Base-by-base conservation (phyloP, 1,140 invertebrate genomes). In the Physella acuta region DNA sequence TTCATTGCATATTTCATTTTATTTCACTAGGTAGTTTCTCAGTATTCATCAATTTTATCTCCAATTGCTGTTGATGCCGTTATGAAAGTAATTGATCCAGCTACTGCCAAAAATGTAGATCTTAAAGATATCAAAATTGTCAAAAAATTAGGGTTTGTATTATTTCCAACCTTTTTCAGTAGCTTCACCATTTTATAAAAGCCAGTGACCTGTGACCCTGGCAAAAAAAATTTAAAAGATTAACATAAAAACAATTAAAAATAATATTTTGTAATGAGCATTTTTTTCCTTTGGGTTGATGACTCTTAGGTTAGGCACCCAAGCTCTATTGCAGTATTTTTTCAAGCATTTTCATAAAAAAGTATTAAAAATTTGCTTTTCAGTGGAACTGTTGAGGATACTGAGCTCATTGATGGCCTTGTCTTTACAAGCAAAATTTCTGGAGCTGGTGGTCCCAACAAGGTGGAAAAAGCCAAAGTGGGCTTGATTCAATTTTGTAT, bases 401-500 rank as follows among this genome's bases (percentile, higher is more conserved):
- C 97, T 0, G 92, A 98, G 86, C 85, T 99, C 26, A 89, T 99
- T 67, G 92, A 98, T 68, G 98, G 97, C 31, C 87, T 99, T 59
- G 93, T 99, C 1, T 95, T 99, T 73, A 92, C 93, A 44, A 93
- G 95, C 79, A 93, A 92, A 84, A 89, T 92, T 17, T 89, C 93
- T 28, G 95, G 95, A 79, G 89, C 93, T 51, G 95, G 94, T 83
- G 96, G 95, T 3, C 94, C 96, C 0, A 94, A 91, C 74, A 90
- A 91, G 78, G 88, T 99, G 72, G 97, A 99, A 82, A 99, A 99
- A 84, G 97, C 96, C 2, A 98, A 98, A 86, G 97, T 99, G 87
- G 98, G 94, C 73, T 89, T 99, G 0, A 99, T 99, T 76, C 98
- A 99, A 84, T 99, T 99, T 84, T 99, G 98, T 84, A 96, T 99